phyloP scores from a whole-genome alignment of 2,113 vertebrate species.

The Vireo altiloquus region DNA sequence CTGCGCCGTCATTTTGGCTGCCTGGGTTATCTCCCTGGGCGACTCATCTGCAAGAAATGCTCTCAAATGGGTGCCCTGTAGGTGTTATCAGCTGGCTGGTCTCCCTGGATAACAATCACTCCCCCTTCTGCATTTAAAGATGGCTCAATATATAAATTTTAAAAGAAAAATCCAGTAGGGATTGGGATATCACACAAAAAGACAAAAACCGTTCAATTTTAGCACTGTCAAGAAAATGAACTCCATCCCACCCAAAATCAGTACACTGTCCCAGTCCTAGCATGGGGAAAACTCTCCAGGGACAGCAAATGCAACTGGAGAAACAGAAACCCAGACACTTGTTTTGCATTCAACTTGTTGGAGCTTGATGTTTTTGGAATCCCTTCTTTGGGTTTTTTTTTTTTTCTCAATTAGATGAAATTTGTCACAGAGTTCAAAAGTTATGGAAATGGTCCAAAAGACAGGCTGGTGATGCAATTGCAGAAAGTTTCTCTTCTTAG shows the following conservation, averaged over 20 bases:
- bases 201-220: not conserved
- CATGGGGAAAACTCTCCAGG: not conserved
- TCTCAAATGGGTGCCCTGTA: not conserved
- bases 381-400: not conserved
- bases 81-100: not conserved
- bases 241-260: not conserved
- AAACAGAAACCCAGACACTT: not conserved
- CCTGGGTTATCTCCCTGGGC: not conserved
- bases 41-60: not conserved
- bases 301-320: not conserved
- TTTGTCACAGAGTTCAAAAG: not conserved
- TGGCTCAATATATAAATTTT: not conserved
- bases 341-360: not conserved
- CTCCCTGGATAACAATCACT: not conserved
- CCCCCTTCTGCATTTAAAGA: not conserved
- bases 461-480: not conserved
- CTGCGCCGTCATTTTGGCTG: not conserved
- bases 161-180: not conserved
- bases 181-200: not conserved
- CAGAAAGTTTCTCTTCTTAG: not conserved
- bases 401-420: not conserved
- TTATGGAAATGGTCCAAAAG: not conserved
- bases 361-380: not conserved
- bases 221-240: not conserved
- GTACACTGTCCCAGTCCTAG: not conserved